Evolutionary conservation across 2,797 vertebrate genomes (phyloP), one percentile per base, ranked within the genome.

Genomic region (Petrocephalus sullivani): DNA sequence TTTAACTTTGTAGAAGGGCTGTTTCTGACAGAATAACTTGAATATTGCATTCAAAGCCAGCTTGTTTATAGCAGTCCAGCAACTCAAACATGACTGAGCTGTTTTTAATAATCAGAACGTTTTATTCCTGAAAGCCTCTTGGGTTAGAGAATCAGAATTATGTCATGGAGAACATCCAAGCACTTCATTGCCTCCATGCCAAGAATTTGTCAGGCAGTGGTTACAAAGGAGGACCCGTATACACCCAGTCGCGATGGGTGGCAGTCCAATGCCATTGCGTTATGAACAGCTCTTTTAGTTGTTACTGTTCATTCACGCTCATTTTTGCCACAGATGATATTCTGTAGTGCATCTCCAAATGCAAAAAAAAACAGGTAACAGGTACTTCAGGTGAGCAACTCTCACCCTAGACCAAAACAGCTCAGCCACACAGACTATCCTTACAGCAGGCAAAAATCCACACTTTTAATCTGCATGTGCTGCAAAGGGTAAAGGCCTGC

Each of bases 221-320:
- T 91, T 92, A 57, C 88, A 94, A 95, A 89, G 93, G 93, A 96
- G 95, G 94, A 92, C 91, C 90, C 12, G n/a, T 89, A 89, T 54
- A 89, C 90, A 92, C 94, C 96, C 95, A 94, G 94, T 90, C 92
- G 94, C 94, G 93, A 95, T 94, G 90, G 86, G 94, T 90, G 95
- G 95, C 95, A 92, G 92, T 87, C 9, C 87, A 10, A 87, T 89
- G 56, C 14, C 53, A 60, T 9, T 60, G 28, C 81, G 8, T 71
- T 51, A 33, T 37, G 41, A 83, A 56, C 23, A 37, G 75, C 85
- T 51, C 37, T 81, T 16, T 7, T 78, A 57, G 21, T 10, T 89
- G 49, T 58, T 53, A 23, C 46, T 71, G n/a, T 64, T 83, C 4
- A 12, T 88, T 88, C 46, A 41, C 53, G 23, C 49, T 51, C 37